These are phyloP conservation scores for Noctuana brunneofusca DNA, from an alignment of 2,888 invertebrate genomes.

Conservation along the genomic window DNA sequence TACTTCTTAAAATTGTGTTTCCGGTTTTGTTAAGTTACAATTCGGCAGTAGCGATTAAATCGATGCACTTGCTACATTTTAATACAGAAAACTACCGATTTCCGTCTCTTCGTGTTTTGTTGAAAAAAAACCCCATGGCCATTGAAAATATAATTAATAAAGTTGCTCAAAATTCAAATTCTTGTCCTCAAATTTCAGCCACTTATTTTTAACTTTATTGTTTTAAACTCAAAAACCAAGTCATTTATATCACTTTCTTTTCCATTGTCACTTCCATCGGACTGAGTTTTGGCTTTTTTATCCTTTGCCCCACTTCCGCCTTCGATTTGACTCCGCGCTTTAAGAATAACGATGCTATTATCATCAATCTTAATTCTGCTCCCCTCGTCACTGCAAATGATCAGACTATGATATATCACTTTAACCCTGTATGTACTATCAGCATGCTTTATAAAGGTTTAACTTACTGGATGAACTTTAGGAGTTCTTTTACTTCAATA, in stretches of 20 bases:
- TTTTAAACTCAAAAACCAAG: background rate
- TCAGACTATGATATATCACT: slow-evolving; percentile 39
- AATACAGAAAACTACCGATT: too few relatives aligned
- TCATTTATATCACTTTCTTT: slow-evolving; percentile 32
- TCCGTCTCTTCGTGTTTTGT: too few relatives aligned
- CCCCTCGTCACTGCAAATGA: slow-evolving; percentile 33
- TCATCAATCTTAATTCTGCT: slow-evolving; percentile 39
- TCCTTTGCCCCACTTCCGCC: slow-evolving; percentile 27
- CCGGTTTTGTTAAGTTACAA: too few relatives aligned
- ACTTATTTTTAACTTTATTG: background rate
- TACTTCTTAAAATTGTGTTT: too few relatives aligned
- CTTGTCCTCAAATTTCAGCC: background rate
- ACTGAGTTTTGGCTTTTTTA: slow-evolving; percentile 32
- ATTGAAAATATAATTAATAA: too few relatives aligned
- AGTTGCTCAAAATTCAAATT: too few relatives aligned
- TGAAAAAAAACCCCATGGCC: too few relatives aligned
- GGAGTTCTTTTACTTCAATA: background rate
- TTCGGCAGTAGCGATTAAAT: too few relatives aligned
- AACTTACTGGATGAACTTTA: background rate
- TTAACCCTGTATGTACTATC: slow-evolving; percentile 16
- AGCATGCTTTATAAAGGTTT: slow-evolving; percentile 23
- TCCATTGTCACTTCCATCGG: slow-evolving; percentile 29
- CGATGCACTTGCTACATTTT: too few relatives aligned
- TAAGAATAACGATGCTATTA: slow-evolving; percentile 36
- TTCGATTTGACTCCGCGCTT: slow-evolving; percentile 33